A percentile compares a stretch with the other conserved stretches of the same genome.
Evolutionary conservation across 1,140 invertebrate species (phyloP).

Genomic region (Pseudomyrmex flavicornis): DNA sequence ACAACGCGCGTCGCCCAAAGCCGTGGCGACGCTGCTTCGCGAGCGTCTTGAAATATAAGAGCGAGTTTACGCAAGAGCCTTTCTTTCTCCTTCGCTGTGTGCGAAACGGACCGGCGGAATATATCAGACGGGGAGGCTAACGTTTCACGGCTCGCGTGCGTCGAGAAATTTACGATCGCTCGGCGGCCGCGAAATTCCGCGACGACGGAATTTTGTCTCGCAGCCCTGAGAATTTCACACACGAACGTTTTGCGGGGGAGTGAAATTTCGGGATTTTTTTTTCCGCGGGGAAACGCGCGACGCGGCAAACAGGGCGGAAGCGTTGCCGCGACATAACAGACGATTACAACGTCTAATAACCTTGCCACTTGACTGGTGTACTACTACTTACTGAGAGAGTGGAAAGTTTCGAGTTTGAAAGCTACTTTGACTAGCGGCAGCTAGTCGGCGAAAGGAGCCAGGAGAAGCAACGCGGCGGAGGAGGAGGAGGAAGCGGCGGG

Average conservation of each 20-base stretch:
- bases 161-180: background rate
- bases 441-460: slow-evolving; percentile 42
- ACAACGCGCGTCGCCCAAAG: background rate
- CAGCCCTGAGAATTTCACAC: no score
- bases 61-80: slow-evolving; percentile 29
- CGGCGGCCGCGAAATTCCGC: background rate
- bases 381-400: slow-evolving; percentile 76
- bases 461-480: slow-evolving; percentile 31
- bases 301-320: slow-evolving; percentile 43
- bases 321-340: slow-evolving; percentile 67
- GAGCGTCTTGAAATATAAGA: slow-evolving; percentile 17
- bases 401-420: slow-evolving; percentile 81
- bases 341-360: slow-evolving; percentile 75
- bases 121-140: slow-evolving; percentile 38
- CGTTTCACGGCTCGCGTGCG: background rate
- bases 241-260: background rate
- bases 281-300: slow-evolving; percentile 4
- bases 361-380: slow-evolving; percentile 73
- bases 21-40: background rate
- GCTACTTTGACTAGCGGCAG: slow-evolving; percentile 77
- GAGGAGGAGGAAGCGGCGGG: slow-evolving; percentile 18
- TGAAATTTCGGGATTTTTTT: background rate
- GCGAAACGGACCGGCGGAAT: slow-evolving; percentile 15
- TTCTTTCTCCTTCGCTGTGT: no score
- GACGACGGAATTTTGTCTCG: background rate